Evolutionary conservation across 2,888 invertebrate species (phyloP).

Genomic region (Harpagoxenus sublaevis): DNA sequence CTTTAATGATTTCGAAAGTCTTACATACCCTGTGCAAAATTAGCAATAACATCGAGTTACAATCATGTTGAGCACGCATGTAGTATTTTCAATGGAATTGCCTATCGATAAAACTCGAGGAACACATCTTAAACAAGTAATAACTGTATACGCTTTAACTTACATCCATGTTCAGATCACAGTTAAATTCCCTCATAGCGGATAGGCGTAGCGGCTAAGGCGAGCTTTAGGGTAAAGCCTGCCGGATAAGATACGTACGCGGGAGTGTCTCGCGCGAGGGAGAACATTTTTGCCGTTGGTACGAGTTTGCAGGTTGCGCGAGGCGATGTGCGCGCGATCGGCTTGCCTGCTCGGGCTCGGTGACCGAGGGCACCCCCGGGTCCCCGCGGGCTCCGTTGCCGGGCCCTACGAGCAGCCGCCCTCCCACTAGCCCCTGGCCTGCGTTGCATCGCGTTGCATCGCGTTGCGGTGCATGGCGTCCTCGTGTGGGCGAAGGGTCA

Average conservation of each 20-base stretch:
- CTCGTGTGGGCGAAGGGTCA: constrained; percentile 85
- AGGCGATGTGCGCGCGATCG: constrained; percentile 78
- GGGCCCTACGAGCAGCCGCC: constrained; percentile 76
- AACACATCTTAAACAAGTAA: constrained; percentile 27
- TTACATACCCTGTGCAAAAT: neutral
- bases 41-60: neutral
- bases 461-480: constrained; percentile 82
- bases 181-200: constrained; percentile 26
- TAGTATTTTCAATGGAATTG: neutral
- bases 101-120: constrained; percentile 7
- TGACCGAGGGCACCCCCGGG: constrained; percentile 79
- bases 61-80: neutral
- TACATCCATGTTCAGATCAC: neutral
- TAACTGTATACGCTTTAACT: constrained; percentile 27
- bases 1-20: neutral
- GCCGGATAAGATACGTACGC: constrained; percentile 65
- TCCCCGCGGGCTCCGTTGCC: constrained; percentile 72
- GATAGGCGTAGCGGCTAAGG: constrained; percentile 47
- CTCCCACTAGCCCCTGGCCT: constrained; percentile 78
- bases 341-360: constrained; percentile 78
- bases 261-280: constrained; percentile 76
- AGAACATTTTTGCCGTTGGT: constrained; percentile 81
- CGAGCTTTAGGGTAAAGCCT: constrained; percentile 69
- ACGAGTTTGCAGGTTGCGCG: constrained; percentile 83
- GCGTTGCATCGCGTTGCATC: constrained; percentile 76